Percentiles rank a stretch among this genome's conserved stretches.
These are phyloP conservation scores for Acleris sparsana DNA, from an alignment of 2,888 invertebrate species.

Conservation along the genomic window DNA sequence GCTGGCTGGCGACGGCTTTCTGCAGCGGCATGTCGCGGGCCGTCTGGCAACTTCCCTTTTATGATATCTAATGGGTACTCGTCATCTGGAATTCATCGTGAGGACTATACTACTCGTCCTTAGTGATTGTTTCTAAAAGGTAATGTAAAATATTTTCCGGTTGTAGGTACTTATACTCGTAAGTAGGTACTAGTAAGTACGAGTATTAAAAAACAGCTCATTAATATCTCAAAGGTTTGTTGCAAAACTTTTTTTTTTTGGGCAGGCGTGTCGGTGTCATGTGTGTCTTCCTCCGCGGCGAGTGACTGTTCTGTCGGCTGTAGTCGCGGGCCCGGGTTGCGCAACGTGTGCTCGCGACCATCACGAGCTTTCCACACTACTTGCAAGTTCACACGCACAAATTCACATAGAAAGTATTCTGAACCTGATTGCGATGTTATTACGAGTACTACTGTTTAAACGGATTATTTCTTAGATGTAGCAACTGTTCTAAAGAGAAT, in stretches of 20 bases:
- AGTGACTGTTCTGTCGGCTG: conserved; percentile 45
- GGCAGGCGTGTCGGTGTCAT: conserved; percentile 39
- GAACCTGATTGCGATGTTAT: conserved; percentile 34
- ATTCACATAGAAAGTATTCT: conserved; percentile 40
- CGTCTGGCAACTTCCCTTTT: conserved; percentile 18
- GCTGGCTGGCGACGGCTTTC: conserved; percentile 17
- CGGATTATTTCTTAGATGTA: conserved; percentile 1
- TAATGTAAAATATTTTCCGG: conserved; percentile 20
- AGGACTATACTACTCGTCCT: no score
- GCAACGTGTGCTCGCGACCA: conserved; percentile 38
- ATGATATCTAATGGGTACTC: conserved; percentile 6
- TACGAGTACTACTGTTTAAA: conserved; percentile 14
- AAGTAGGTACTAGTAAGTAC: no score
- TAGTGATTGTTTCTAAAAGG: conserved; percentile 7
- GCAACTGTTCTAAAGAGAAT: no score
- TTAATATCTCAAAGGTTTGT: conserved; percentile 47
- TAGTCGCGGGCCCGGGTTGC: conserved; percentile 39
- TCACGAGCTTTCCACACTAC: conserved; percentile 37
- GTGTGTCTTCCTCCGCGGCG: conserved; percentile 41
- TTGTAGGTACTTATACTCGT: background rate
- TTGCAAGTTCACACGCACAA: conserved; percentile 34
- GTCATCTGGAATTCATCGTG: conserved; percentile 10
- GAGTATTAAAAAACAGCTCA: no score
- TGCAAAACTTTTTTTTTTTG: conserved; percentile 46
- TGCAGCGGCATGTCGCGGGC: conserved; percentile 29